Evolutionary conservation across 2,797 vertebrate genomes (phyloP).

Genomic region (Aratinga solstitialis): DNA sequence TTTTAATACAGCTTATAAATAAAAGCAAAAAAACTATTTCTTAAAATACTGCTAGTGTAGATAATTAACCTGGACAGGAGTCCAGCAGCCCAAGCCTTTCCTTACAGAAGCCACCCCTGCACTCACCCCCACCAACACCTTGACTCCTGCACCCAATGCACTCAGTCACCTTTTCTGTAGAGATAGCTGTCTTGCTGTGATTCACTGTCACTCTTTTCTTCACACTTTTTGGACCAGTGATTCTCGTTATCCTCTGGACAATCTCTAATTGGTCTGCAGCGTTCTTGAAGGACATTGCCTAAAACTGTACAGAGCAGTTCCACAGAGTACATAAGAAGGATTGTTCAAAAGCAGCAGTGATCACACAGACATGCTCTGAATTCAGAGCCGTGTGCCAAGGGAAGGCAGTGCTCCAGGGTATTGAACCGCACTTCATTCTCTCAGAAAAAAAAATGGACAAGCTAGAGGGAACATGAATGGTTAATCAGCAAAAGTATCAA

Average conservation of each 20-base stretch:
- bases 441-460: neutral
- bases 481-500: neutral
- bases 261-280: neutral
- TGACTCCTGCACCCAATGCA: neutral
- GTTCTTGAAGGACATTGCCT: neutral
- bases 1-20: neutral
- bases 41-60: neutral
- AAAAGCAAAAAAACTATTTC: neutral
- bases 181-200: neutral
- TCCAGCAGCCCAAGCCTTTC: neutral
- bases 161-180: neutral
- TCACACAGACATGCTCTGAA: neutral
- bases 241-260: neutral
- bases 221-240: neutral
- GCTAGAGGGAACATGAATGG: neutral
- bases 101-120: neutral
- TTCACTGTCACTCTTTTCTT: neutral
- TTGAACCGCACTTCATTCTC: neutral
- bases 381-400: neutral
- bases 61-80: neutral
- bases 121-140: rapidly evolving
- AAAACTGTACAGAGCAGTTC: neutral
- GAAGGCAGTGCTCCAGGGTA: neutral
- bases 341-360: neutral
- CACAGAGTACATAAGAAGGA: neutral